These are phyloP conservation scores for Troides aeacus DNA, from an alignment of 2,888 invertebrate genomes.

Conservation along the genomic window DNA sequence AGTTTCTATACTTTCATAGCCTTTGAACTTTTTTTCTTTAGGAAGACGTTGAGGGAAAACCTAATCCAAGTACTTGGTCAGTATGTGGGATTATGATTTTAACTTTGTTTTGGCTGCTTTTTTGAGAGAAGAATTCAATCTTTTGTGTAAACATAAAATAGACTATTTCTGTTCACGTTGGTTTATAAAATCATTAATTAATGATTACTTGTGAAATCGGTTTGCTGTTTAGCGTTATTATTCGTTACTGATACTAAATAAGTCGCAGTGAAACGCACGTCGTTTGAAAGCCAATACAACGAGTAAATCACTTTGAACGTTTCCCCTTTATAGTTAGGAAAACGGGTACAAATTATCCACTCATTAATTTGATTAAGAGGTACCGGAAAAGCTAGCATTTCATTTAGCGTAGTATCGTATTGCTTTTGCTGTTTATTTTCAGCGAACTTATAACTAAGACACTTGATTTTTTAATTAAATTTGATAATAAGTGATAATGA, in stretches of 20 bases:
- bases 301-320: neutral
- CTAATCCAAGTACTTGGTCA: too few relatives aligned
- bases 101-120: too few relatives aligned
- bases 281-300: neutral
- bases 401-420: neutral
- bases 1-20: too few relatives aligned
- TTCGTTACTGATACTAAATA: neutral
- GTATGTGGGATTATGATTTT: too few relatives aligned
- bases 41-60: too few relatives aligned
- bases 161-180: too few relatives aligned
- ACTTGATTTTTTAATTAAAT: neutral
- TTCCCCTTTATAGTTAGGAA: neutral
- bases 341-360: neutral
- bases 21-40: too few relatives aligned
- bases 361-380: neutral
- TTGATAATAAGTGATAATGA: neutral
- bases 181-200: neutral
- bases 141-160: too few relatives aligned
- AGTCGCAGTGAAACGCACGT: neutral
- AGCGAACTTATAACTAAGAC: neutral
- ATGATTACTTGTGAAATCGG: neutral
- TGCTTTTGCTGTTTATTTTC: neutral
- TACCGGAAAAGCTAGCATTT: neutral
- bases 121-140: too few relatives aligned
- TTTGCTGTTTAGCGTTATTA: neutral